These are phyloP conservation scores for Macrophya annulata DNA, from an alignment of 2,888 invertebrate genomes.

Conservation along the genomic window DNA sequence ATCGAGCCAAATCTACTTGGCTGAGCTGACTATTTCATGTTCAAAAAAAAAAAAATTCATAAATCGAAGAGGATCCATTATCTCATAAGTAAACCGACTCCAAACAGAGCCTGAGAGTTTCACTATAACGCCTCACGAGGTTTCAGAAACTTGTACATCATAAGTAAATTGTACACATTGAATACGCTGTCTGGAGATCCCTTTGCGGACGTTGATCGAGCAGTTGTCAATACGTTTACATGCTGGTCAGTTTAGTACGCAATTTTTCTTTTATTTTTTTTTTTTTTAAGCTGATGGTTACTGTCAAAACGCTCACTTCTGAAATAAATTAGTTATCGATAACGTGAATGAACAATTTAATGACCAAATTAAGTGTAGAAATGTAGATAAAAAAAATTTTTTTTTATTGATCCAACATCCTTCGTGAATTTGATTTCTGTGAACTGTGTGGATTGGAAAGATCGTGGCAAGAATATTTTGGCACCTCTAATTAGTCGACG, in stretches of 20 bases:
- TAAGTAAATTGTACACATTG: not conserved
- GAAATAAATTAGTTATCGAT: not conserved
- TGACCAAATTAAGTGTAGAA: not conserved
- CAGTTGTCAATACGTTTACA: conserved; percentile 32
- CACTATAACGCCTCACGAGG: not conserved
- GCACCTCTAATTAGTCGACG: not conserved
- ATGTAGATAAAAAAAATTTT: not conserved
- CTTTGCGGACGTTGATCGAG: conserved; percentile 28
- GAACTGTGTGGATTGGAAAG: not conserved
- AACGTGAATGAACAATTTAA: not conserved
- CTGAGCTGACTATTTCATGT: not conserved
- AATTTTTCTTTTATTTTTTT: not conserved
- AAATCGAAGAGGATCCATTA: not conserved
- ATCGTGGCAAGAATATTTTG: not conserved
- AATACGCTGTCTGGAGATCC: not conserved
- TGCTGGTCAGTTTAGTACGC: not conserved
- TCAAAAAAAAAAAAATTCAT: not conserved
- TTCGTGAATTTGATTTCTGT: not conserved
- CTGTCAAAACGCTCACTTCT: not conserved
- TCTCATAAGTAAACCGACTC: not conserved
- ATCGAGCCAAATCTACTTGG: not conserved
- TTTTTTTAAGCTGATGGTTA: not conserved
- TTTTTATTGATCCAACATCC: not conserved
- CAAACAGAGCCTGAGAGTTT: not conserved
- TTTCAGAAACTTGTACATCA: conserved; percentile 9